These are phyloP conservation scores for Alfaro cultratus DNA, from an alignment of 2,797 vertebrate genomes.

Conservation along the genomic window DNA sequence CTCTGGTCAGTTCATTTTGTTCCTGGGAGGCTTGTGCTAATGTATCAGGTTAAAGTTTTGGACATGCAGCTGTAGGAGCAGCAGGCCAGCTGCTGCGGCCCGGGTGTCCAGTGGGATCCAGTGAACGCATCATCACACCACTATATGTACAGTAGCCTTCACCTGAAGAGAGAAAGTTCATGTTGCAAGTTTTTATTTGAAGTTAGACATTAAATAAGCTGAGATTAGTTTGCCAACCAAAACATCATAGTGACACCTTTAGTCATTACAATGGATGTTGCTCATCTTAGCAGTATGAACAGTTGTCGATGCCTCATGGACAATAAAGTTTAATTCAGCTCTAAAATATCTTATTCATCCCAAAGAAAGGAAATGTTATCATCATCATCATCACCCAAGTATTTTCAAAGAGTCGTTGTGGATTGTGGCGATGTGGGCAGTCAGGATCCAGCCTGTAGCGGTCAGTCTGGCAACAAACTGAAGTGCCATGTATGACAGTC, in stretches of 20 bases:
- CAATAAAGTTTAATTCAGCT: neutral
- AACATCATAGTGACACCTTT: neutral
- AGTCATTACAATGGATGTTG: neutral
- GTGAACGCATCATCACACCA: neutral
- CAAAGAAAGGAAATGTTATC: neutral
- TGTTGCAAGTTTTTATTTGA: neutral
- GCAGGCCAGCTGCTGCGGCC: neutral
- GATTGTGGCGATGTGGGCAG: neutral
- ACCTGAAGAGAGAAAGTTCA: neutral
- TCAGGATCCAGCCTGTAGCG: neutral
- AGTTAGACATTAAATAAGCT: neutral
- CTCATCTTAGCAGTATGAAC: neutral
- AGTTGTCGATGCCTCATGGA: neutral
- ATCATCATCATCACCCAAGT: neutral
- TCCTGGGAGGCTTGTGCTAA: neutral
- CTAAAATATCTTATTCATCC: neutral
- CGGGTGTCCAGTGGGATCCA: neutral
- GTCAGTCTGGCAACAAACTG: neutral
- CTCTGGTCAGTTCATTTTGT: neutral
- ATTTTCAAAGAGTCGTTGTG: neutral
- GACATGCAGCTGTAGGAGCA: neutral
- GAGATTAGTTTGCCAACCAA: neutral
- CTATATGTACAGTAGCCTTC: neutral
- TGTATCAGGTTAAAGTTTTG: neutral
- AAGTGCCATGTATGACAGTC: neutral